Evolutionary conservation across 2,113 vertebrate genomes (phyloP).

Genomic region (Numida meleagris): DNA sequence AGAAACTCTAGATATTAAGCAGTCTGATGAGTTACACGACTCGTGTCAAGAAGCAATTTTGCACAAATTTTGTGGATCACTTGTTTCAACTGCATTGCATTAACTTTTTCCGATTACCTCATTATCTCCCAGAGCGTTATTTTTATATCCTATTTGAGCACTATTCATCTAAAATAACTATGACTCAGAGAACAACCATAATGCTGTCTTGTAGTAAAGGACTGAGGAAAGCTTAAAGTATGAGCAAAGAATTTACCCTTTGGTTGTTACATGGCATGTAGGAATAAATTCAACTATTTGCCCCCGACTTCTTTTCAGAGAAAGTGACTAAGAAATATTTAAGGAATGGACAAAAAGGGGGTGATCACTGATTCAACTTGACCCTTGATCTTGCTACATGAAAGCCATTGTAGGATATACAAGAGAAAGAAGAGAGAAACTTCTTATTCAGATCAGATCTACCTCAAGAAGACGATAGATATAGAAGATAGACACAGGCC

Average conservation of each 20-base stretch:
- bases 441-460: neutral
- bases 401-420: neutral
- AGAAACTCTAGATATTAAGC: neutral
- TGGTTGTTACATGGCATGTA: neutral
- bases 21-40: neutral
- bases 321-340: conserved; percentile 10
- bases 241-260: conserved; percentile 6
- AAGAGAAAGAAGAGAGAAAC: neutral
- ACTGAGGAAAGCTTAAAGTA: conserved; percentile 17
- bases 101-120: conserved; percentile 20
- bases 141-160: conserved; percentile 30
- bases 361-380: conserved; percentile 23
- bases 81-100: conserved; percentile 33
- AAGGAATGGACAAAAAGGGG: neutral
- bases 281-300: conserved; percentile 44
- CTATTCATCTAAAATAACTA: conserved; percentile 43
- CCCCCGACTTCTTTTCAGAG: conserved; percentile 19
- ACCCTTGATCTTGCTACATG: conserved; percentile 6
- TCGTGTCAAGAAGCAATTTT: conserved; percentile 30
- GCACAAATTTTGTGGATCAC: conserved; percentile 37
- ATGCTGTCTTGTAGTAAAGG: neutral
- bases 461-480: neutral
- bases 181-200: conserved; percentile 41
- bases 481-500: neutral
- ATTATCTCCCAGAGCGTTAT: conserved; percentile 8